These are phyloP conservation scores for Hypercompe scribonia DNA, from an alignment of 2,888 invertebrate genomes.

Conservation along the genomic window DNA sequence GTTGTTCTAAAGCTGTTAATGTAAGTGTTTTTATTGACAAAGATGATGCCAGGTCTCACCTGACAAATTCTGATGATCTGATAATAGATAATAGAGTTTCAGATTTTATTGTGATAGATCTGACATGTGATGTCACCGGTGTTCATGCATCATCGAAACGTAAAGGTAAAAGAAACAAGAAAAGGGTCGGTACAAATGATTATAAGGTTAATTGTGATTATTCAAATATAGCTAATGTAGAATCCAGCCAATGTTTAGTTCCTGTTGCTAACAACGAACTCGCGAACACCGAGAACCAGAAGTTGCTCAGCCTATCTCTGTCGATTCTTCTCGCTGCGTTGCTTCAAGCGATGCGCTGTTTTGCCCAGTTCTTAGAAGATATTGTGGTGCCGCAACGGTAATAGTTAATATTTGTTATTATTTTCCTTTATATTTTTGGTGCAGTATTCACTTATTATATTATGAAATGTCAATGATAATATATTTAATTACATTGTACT, in stretches of 20 bases:
- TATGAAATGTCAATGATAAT: slow-evolving; percentile 65
- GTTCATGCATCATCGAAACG: slow-evolving; percentile 57
- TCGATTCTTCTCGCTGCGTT: slow-evolving; percentile 88
- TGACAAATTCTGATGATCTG: slow-evolving; percentile 51
- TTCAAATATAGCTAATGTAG: slow-evolving; percentile 71
- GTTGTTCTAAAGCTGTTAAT: slow-evolving; percentile 77
- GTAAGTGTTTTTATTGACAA: slow-evolving; percentile 67
- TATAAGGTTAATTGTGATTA: slow-evolving; percentile 72
- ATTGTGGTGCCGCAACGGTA: slow-evolving; percentile 83
- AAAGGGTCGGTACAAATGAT: slow-evolving; percentile 67
- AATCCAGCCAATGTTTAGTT: slow-evolving; percentile 76
- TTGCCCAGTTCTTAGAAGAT: slow-evolving; percentile 88
- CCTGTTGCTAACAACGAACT: slow-evolving; percentile 80
- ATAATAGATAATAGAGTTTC: slow-evolving; percentile 57
- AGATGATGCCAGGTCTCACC: slow-evolving; percentile 52
- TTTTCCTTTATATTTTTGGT: slow-evolving; percentile 76
- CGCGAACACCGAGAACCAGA: slow-evolving; percentile 78
- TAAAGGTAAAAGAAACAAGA: slow-evolving; percentile 51
- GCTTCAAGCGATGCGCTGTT: slow-evolving; percentile 88
- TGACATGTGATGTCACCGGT: slow-evolving; percentile 75
- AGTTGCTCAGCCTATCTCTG: slow-evolving; percentile 87
- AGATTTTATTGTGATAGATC: slow-evolving; percentile 81
- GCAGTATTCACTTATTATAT: slow-evolving; percentile 74
- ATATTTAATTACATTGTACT: slow-evolving; percentile 78
- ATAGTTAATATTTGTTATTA: slow-evolving; percentile 53